Evolutionary conservation across 2,113 vertebrate genomes (phyloP).

Genomic region (Micromys minutus): DNA sequence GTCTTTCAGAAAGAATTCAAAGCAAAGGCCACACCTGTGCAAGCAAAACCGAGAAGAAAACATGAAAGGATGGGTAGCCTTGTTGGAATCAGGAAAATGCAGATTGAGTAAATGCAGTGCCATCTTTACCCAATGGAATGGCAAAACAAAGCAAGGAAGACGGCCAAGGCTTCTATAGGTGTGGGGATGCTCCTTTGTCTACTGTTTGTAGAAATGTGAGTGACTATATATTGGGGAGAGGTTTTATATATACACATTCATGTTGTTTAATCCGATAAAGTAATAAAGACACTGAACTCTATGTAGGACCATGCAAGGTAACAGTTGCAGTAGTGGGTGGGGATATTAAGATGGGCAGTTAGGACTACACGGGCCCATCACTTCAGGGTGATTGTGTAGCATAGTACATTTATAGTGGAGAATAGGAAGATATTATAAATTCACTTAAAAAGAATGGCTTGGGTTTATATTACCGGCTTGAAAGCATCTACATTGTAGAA

Average conservation of each 20-base stretch:
- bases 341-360: neutral
- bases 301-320: neutral
- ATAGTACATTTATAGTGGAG: neutral
- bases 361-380: neutral
- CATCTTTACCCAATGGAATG: slow-evolving; percentile 19
- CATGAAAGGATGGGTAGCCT: neutral
- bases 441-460: slow-evolving; percentile 5
- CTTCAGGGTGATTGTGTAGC: neutral
- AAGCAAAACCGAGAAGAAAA: slow-evolving; percentile 22
- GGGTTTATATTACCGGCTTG: slow-evolving; percentile 23
- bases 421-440: slow-evolving; percentile 36
- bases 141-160: neutral
- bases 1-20: neutral
- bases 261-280: neutral
- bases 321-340: neutral
- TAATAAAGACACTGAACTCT: neutral
- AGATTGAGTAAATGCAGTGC: neutral
- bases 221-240: slow-evolving; percentile 24
- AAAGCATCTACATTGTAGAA: neutral
- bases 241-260: neutral
- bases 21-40: neutral
- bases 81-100: slow-evolving; percentile 15
- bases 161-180: neutral
- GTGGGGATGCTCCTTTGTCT: neutral
- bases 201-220: neutral